A percentile compares a stretch with the other conserved stretches of the same genome.
phyloP scores from a whole-genome alignment of 1,140 invertebrate species.

The Colletes latitarsis region DNA sequence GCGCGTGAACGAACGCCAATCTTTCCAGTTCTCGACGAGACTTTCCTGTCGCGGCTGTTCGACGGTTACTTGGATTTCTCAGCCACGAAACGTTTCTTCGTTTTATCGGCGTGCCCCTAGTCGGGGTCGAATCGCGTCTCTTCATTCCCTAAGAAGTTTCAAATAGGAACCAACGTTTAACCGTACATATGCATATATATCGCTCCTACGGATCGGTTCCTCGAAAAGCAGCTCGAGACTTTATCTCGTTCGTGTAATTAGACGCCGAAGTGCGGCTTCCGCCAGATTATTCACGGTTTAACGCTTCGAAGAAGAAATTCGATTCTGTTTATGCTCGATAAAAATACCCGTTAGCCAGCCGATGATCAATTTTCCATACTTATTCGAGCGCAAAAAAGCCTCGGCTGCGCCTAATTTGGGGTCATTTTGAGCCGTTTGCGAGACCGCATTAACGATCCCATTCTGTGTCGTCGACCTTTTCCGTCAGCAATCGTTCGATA shows the following conservation, averaged over 20 bases:
- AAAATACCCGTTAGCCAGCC: background rate
- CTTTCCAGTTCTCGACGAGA: too few species aligned
- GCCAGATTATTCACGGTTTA: background rate
- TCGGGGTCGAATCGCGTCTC: too few species aligned
- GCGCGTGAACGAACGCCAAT: too few species aligned
- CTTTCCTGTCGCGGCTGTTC: too few species aligned
- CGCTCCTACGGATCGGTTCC: too few species aligned
- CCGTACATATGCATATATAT: too few species aligned
- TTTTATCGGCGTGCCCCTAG: too few species aligned
- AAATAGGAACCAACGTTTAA: too few species aligned
- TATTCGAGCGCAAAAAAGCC: background rate
- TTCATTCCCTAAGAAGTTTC: too few species aligned
- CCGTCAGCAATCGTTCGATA: slow-evolving; percentile 8
- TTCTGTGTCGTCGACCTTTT: slow-evolving; percentile 13
- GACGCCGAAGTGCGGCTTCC: background rate
- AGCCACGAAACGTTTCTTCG: too few species aligned
- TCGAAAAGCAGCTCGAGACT: too few species aligned
- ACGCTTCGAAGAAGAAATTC: background rate
- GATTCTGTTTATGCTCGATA: background rate
- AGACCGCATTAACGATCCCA: background rate
- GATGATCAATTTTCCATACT: background rate
- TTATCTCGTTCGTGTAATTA: slow-evolving; percentile 9
- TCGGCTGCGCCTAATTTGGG: background rate
- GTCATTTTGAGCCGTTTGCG: background rate
- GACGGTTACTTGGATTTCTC: too few species aligned